A percentile compares a stretch with the other conserved stretches of the same genome.
Evolutionary conservation across 1,140 invertebrate genomes (phyloP).

Genomic region (Bombyx mandarina): DNA sequence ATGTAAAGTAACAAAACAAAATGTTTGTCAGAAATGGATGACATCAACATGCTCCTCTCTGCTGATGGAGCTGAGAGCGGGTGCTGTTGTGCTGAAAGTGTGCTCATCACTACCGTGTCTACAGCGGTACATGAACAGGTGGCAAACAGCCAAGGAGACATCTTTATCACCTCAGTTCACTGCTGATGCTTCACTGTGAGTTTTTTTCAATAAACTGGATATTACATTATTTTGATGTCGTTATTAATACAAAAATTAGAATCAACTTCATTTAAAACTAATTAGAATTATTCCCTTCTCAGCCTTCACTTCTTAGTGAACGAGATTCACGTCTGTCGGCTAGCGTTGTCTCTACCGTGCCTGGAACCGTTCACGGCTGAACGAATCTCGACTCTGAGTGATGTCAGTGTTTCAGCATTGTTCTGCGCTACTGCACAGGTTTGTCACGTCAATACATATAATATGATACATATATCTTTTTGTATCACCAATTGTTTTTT

Average conservation of each 20-base stretch:
- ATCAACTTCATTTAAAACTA: too few relatives aligned
- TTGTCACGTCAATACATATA: too few relatives aligned
- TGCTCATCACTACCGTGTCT: constrained; percentile 83
- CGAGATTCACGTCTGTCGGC: constrained; percentile 87
- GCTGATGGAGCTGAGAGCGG: constrained; percentile 80
- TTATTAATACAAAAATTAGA: background rate
- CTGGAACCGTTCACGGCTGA: constrained; percentile 87
- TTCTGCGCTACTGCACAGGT: constrained; percentile 79
- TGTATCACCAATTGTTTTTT: too few relatives aligned
- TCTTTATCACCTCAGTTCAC: constrained; percentile 79
- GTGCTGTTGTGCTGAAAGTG: constrained; percentile 83
- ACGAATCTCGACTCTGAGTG: constrained; percentile 85
- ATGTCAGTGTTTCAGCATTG: constrained; percentile 84
- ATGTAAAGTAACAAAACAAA: background rate
- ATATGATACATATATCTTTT: too few relatives aligned
- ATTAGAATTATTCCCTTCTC: constrained; percentile 23
- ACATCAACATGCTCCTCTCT: constrained; percentile 63
- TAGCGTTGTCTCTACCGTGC: constrained; percentile 87
- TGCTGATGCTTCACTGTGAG: constrained; percentile 81
- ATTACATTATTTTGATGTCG: background rate
- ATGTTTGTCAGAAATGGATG: constrained; percentile 53
- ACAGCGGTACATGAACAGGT: constrained; percentile 78
- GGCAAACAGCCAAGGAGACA: constrained; percentile 78
- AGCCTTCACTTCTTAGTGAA: constrained; percentile 84
- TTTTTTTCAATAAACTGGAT: constrained; percentile 13